These are phyloP conservation scores for Ectemnius cavifrons DNA, from an alignment of 2,888 invertebrate species.

Conservation along the genomic window DNA sequence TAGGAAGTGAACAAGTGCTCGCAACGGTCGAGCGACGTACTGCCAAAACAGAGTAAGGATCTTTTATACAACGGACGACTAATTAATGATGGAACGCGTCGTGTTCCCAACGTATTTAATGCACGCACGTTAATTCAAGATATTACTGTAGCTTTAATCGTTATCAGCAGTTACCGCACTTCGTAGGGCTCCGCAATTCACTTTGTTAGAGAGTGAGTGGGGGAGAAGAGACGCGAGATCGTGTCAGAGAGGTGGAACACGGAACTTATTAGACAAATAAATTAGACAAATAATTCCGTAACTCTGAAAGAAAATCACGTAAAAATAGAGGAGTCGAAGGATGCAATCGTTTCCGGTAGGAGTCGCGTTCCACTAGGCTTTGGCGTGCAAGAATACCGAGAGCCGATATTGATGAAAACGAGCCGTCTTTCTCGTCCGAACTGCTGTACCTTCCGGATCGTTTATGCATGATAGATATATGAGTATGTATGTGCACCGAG, in stretches of 20 bases:
- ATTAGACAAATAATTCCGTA: slow-evolving; percentile 56
- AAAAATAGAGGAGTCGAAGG: slow-evolving; percentile 50
- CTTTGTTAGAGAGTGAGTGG: slow-evolving; percentile 56
- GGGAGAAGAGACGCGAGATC: slow-evolving; percentile 29
- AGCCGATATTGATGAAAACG: slow-evolving; percentile 53
- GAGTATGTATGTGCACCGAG: slow-evolving; percentile 13
- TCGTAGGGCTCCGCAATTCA: slow-evolving; percentile 75
- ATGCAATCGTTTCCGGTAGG: slow-evolving; percentile 52
- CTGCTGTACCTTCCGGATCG: slow-evolving; percentile 37
- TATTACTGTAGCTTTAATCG: slow-evolving; percentile 77
- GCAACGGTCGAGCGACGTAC: slow-evolving; percentile 19
- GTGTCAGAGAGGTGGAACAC: slow-evolving; percentile 32
- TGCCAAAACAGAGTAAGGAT: slow-evolving; percentile 32
- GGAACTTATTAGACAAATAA: slow-evolving; percentile 11
- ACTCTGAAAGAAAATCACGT: slow-evolving; percentile 57
- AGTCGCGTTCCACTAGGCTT: slow-evolving; percentile 16
- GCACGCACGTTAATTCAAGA: slow-evolving; percentile 75
- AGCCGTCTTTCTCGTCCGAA: slow-evolving; percentile 47
- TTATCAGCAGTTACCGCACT: slow-evolving; percentile 75
- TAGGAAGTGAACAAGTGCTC: slow-evolving; percentile 10
- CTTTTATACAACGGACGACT: slow-evolving; percentile 61
- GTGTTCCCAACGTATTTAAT: slow-evolving; percentile 68
- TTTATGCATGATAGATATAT: slow-evolving; percentile 31
- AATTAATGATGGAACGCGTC: slow-evolving; percentile 56
- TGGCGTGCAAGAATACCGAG: background rate